Evolutionary conservation across 2,888 invertebrate genomes (phyloP).

Genomic region (Amphiduros pacificus): DNA sequence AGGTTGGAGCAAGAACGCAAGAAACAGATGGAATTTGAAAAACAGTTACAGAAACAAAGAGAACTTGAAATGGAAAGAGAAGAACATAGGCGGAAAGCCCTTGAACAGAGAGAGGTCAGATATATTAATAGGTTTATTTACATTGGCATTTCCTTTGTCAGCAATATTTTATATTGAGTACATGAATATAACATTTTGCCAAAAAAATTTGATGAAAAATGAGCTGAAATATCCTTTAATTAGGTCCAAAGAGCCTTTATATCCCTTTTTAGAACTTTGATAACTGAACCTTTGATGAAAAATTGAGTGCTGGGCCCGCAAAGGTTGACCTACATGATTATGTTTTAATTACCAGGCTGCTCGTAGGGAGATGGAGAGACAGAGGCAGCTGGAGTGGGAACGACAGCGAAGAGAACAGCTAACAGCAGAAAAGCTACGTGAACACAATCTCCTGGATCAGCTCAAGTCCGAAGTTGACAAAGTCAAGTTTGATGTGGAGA

Average conservation of each 20-base stretch:
- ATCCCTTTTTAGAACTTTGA: too few relatives aligned
- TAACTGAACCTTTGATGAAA: too few relatives aligned
- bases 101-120: constrained; percentile 69
- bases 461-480: constrained; percentile 49
- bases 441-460: constrained; percentile 48
- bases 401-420: constrained; percentile 86
- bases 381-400: constrained; percentile 94
- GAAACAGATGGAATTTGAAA: constrained; percentile 84
- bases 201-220: too few relatives aligned
- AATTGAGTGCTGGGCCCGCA: too few relatives aligned
- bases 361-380: constrained; percentile 85
- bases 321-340: neutral
- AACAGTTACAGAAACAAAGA: constrained; percentile 75
- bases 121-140: neutral
- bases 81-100: constrained; percentile 76
- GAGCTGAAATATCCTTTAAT: too few relatives aligned
- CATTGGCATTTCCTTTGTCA: neutral
- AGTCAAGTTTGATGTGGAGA: constrained; percentile 52
- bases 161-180: too few relatives aligned
- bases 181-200: too few relatives aligned
- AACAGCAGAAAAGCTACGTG: constrained; percentile 66
- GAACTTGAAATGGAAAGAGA: constrained; percentile 63
- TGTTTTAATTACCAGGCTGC: constrained; percentile 48
- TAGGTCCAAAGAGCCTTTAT: too few relatives aligned
- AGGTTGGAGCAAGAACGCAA: constrained; percentile 72